A percentile compares a stretch with the other conserved stretches of the same genome.
Evolutionary conservation across 2,888 invertebrate species (phyloP).

Genomic region (Amiota communis): DNA sequence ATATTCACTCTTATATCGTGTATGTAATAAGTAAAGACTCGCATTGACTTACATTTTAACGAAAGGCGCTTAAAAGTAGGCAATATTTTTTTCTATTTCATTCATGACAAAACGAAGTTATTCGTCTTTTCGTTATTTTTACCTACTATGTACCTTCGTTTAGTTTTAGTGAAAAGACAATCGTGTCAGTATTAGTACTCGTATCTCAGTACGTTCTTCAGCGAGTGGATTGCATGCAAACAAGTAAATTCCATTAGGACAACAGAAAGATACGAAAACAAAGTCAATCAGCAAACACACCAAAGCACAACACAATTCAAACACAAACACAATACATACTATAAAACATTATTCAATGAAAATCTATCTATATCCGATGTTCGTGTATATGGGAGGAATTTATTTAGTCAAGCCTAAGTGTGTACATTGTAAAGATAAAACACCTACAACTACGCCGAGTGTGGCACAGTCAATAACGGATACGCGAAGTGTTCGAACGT

Average conservation of each 20-base stretch:
- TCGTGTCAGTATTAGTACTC: not conserved
- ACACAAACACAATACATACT: not conserved
- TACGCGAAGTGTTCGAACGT: constrained; percentile 61
- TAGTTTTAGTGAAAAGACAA: constrained; percentile 2
- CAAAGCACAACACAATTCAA: constrained; percentile 11
- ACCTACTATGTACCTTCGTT: too few relatives aligned
- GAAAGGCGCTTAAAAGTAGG: not conserved
- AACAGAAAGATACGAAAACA: not conserved
- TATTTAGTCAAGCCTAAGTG: constrained; percentile 15
- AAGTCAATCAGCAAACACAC: constrained; percentile 20
- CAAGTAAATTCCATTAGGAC: constrained; percentile 48
- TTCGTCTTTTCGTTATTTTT: not conserved
- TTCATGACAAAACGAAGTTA: not conserved
- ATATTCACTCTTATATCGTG: too few relatives aligned
- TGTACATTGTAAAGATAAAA: constrained; percentile 60
- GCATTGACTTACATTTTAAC: too few relatives aligned
- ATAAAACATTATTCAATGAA: not conserved
- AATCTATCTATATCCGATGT: constrained; percentile 6
- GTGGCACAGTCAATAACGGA: constrained; percentile 66
- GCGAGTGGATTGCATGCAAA: constrained; percentile 41
- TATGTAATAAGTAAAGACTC: too few relatives aligned
- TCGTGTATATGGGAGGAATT: constrained; percentile 51
- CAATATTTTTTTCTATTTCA: not conserved
- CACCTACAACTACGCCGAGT: constrained; percentile 62
- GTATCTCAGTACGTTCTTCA: not conserved